Conservation (phyloP, 2,113 vertebrate genomes). For the Perognathus longimembris region DNA sequence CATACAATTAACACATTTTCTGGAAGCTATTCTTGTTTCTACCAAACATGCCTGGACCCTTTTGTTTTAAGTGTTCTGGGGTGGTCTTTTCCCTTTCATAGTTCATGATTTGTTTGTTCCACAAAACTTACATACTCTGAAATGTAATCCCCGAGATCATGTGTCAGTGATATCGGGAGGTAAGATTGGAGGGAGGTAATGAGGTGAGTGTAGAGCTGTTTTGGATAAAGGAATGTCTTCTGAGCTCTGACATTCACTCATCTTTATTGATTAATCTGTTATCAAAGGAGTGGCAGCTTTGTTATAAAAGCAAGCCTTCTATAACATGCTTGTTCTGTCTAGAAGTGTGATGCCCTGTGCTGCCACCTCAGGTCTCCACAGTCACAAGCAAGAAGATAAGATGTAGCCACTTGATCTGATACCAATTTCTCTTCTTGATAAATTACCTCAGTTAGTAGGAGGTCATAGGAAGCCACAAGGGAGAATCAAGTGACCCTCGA, state of each 20-base stretch:
- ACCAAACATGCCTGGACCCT: not conserved
- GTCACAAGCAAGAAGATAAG: not conserved
- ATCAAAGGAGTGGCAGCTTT: not conserved
- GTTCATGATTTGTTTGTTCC: not conserved
- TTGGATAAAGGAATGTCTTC: too few species aligned
- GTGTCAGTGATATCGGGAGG: too few species aligned
- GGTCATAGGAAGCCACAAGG: not conserved
- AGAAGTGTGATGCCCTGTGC: not conserved
- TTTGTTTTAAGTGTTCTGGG: not conserved
- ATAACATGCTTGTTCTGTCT: not conserved
- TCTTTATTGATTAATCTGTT: not conserved
- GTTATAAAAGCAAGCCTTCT: not conserved
- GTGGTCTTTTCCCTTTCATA: not conserved
- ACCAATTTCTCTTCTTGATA: too few species aligned
- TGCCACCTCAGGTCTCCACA: not conserved
- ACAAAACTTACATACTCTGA: not conserved
- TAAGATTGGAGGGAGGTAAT: too few species aligned
- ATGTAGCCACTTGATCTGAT: too few species aligned
- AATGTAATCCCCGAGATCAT: not conserved
- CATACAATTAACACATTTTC: not conserved
- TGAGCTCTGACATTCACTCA: too few species aligned
- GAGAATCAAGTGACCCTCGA: not conserved
- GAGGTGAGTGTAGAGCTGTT: not conserved
- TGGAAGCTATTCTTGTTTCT: not conserved
- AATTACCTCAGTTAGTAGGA: not conserved